Base-by-base conservation (phyloP, 2,797 vertebrate genomes). In the Aselliscus stoliczkanus region DNA sequence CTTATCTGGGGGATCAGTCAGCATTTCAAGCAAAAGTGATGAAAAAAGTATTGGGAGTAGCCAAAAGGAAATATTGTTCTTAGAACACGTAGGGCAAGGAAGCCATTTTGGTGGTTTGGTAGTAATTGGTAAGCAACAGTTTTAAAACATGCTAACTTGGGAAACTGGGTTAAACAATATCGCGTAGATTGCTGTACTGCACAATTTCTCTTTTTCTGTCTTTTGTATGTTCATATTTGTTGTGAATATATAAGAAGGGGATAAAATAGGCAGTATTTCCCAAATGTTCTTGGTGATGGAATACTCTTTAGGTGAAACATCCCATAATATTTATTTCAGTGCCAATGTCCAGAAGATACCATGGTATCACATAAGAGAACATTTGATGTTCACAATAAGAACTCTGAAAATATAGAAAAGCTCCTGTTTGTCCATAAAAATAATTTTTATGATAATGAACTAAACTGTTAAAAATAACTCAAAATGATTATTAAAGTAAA, bases 301-400 rank as follows among this genome's bases (percentile, higher is more conserved):
- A 88, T 81, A 72, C 2, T 47, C 89, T 94, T 67, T 58, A 88
- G 83, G 27, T 84, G 80, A 93, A 90, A 79, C 44, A 83, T 42
- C 25, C 58, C 44, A 80, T 50, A 93, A 23, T 83, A 44, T 96
- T 84, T 77, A 25, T 80, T 80, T 87, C 50, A 84, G n/a, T 65
- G 60, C 27, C 70, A 64, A 80, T 76, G n/a, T 90, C 73, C 31
- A 65, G 39, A 88, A 12, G 58, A 29, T 56, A 42, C 82, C 56
- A 86, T 82, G 25, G n/a, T 70, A 60, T 96, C 79, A 95, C 17
- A 95, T 77, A 83, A 65, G 50, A 80, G 77, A 86, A 79, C 1
- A 77, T 70, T 54, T 67, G 39, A 44, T 75, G 37, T 23, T 85
- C 44, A 56, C 21, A n/a, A 39, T 52, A 34, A 70, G 67, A 91